Conservation (phyloP, 2,113 vertebrate genomes). For the Rattus norvegicus region DNA sequence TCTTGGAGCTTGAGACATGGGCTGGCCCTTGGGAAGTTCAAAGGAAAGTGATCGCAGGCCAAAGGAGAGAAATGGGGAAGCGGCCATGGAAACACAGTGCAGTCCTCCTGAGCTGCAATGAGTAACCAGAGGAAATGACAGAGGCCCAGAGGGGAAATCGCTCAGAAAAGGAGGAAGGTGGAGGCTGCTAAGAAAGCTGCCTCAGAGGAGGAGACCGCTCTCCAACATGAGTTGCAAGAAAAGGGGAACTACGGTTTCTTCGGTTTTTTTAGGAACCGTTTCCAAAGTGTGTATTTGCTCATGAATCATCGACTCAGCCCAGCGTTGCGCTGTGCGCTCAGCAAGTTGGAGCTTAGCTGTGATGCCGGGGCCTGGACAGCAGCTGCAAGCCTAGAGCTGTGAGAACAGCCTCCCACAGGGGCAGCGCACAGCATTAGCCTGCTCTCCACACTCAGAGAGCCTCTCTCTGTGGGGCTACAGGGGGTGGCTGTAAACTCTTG, state of each 20-base stretch:
- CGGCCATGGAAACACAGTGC: accelerated
- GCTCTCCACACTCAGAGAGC: neutral
- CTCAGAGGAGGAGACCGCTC: neutral
- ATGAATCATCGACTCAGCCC: neutral
- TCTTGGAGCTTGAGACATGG: neutral
- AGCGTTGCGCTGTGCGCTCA: neutral
- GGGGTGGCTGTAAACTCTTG: accelerated
- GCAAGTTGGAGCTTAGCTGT: accelerated
- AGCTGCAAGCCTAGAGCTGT: no score
- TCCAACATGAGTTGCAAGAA: neutral
- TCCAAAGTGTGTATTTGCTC: neutral
- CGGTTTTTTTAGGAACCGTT: neutral
- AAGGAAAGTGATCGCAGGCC: neutral
- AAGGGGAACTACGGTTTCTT: neutral
- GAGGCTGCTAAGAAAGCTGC: neutral
- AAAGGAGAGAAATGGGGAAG: conserved; percentile 6
- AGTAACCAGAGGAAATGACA: conserved; percentile 77
- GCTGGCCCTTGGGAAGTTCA: neutral
- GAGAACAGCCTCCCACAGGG: neutral
- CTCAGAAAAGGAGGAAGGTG: conserved; percentile 59
- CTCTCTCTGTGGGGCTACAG: neutral
- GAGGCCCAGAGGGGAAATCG: conserved; percentile 38
- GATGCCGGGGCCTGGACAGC: accelerated
- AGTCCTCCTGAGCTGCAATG: conserved; percentile 24
- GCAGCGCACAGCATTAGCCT: neutral